Percentiles rank a stretch among this genome's conserved stretches.
phyloP scores from a whole-genome alignment of 2,113 vertebrate genomes.

The Entelurus aequoreus region DNA sequence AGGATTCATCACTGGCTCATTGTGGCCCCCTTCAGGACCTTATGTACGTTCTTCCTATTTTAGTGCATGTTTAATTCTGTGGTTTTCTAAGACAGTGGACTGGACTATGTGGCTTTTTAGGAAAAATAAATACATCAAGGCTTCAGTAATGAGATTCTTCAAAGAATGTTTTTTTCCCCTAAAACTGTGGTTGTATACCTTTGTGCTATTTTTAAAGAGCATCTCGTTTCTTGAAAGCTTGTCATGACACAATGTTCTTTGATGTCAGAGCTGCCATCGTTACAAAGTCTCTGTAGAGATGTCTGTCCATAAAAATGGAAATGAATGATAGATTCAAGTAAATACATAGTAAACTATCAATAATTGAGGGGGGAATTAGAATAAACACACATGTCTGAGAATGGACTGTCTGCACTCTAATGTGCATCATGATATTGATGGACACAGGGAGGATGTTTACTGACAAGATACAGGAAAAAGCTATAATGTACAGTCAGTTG shows the following conservation, averaged over 20 bases:
- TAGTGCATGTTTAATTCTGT: not conserved
- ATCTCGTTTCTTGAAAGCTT: conserved; percentile 26
- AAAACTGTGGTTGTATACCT: conserved; percentile 12
- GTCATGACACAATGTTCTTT: conserved; percentile 43
- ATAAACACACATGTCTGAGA: conserved; percentile 49
- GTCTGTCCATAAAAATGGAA: conserved; percentile 55
- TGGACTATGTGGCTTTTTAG: not conserved
- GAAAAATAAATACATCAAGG: not conserved
- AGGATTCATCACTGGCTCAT: conserved; percentile 52
- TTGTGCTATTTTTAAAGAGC: conserved; percentile 52
- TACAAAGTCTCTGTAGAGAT: conserved; percentile 27
- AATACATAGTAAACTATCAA: conserved; percentile 43
- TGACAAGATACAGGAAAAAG: conserved; percentile 5
- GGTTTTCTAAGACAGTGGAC: not conserved
- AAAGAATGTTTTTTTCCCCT: conserved; percentile 13
- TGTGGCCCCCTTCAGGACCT: conserved; percentile 63
- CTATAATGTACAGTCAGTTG: no score
- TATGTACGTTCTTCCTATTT: conserved; percentile 34
- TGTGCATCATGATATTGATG: conserved; percentile 13
- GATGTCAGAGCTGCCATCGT: not conserved
- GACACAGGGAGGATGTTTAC: not conserved
- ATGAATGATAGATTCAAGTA: conserved; percentile 51
- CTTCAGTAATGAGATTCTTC: not conserved
- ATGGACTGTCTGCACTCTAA: conserved; percentile 24
- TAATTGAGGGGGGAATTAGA: conserved; percentile 43